phyloP scores from a whole-genome alignment of 2,113 vertebrate genomes.

The Xyrauchen texanus region DNA sequence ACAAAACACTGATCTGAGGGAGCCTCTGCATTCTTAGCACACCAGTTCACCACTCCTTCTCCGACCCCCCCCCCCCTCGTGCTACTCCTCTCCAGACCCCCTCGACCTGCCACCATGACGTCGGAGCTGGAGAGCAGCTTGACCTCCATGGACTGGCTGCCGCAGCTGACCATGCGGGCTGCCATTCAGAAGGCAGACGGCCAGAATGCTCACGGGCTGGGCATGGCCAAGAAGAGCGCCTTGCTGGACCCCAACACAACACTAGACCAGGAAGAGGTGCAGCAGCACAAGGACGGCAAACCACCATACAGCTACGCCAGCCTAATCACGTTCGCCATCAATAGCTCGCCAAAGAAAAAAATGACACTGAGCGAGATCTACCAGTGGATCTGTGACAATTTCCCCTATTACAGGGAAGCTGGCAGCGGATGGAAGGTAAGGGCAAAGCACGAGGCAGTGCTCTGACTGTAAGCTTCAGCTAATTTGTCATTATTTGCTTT shows the following conservation, averaged over 20 bases:
- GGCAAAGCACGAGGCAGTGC: neutral
- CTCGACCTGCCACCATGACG: slow-evolving; percentile 79
- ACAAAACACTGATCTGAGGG: slow-evolving; percentile 68
- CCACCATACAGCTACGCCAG: slow-evolving; percentile 92
- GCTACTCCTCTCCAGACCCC: slow-evolving; percentile 50
- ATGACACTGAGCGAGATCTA: slow-evolving; percentile 95
- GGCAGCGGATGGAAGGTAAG: slow-evolving; percentile 94
- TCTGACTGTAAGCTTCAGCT: neutral
- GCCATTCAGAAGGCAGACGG: slow-evolving; percentile 87
- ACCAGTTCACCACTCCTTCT: slow-evolving; percentile 57
- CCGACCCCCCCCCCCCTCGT: slow-evolving; percentile 39
- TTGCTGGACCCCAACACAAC: slow-evolving; percentile 87
- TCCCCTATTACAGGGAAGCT: slow-evolving; percentile 90
- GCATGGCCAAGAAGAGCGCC: slow-evolving; percentile 85
- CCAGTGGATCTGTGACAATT: slow-evolving; percentile 93
- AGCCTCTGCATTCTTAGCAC: slow-evolving; percentile 50
- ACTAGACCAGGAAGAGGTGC: slow-evolving; percentile 88
- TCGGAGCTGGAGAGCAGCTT: slow-evolving; percentile 94
- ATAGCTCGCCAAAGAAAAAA: slow-evolving; percentile 92
- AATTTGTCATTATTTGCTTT: slow-evolving; percentile 46
- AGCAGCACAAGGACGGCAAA: slow-evolving; percentile 91
- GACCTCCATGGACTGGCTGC: slow-evolving; percentile 94
- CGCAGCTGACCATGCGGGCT: slow-evolving; percentile 90
- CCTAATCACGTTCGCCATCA: slow-evolving; percentile 93
- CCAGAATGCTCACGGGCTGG: slow-evolving; percentile 82